A percentile compares a stretch with the other conserved stretches of the same genome.
Conservation (phyloP, 2,888 invertebrate genomes). For the Tetheella fluctuosa region DNA sequence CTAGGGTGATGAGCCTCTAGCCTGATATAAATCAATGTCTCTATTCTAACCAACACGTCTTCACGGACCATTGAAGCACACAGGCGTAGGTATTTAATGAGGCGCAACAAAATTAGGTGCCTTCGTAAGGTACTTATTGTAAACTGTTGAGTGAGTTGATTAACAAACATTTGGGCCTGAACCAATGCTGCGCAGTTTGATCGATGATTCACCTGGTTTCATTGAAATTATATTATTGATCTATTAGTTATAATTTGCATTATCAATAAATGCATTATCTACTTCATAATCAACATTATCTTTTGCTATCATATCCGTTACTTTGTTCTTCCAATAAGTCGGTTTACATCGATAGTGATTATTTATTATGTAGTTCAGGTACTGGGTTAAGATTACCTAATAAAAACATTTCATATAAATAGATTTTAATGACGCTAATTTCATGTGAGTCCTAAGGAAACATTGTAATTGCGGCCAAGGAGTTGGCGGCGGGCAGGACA, state of each 20-base stretch:
- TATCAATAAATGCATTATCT: neutral
- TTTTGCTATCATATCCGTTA: neutral
- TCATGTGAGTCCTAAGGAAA: conserved; percentile 7
- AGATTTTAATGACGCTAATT: neutral
- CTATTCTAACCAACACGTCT: conserved; percentile 56
- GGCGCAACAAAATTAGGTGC: conserved; percentile 53
- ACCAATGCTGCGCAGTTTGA: conserved; percentile 34
- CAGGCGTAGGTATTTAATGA: conserved; percentile 53
- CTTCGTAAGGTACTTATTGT: conserved; percentile 23
- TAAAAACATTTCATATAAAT: neutral
- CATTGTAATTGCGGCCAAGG: conserved; percentile 15
- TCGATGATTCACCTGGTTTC: conserved; percentile 47
- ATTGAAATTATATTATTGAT: neutral
- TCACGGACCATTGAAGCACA: conserved; percentile 56
- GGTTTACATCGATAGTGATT: neutral
- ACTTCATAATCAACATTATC: neutral
- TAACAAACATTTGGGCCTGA: conserved; percentile 43
- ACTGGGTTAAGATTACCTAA: too few species aligned
- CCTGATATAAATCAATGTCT: conserved; percentile 53
- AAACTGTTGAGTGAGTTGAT: conserved; percentile 39
- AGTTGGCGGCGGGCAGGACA: conserved; percentile 2
- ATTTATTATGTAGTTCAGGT: neutral
- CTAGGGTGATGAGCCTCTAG: neutral
- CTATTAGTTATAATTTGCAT: too few species aligned
- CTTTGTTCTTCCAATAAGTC: neutral